Base-by-base conservation (phyloP, 2,888 invertebrate species). In the Clunio marinus region DNA sequence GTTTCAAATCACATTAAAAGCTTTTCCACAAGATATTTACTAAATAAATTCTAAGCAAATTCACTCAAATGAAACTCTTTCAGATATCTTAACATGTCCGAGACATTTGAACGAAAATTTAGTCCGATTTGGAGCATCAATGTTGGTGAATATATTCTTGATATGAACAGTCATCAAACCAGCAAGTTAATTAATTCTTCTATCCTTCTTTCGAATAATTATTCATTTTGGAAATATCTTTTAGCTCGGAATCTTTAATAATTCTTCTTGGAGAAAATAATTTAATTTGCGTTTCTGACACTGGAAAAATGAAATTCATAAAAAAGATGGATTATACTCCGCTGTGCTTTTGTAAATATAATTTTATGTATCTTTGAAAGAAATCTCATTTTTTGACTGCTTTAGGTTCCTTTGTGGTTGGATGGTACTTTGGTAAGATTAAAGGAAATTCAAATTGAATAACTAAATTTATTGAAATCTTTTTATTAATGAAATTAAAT, bases 261-360 rank as follows among this genome's bases (percentile, higher is more conserved):
- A 77, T 93, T 70, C 85, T 93, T 27, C 80, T 96, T 69, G 94
- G 93, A 37, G 94, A 96, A 77, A 84, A 88, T 72, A 89, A 90
- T 78, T 81, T 96, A 15, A 93, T 87, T 74, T 89, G 88, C 75
- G 81, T 93, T 71, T 86, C 85, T 72, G 92, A 92, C 73, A 86
- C 84, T 73, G 96, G 95, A 7, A 84, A 86, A 67, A 79, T 95
- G 72, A 88, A 87, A 74, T 93, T 88, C 75, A 88, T 89, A 80
- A 89, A 93, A 74, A 88, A 89, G 75, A 83, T 96, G 71, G 93
- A 95, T 74, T 96, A 86, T 79, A 86, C 86, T 70, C 90, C 95
- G 0, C 81, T 87, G 70, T 91, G 89, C 74, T 89, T 89, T 75
- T 81, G 82, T 73, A 55, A 63, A 22, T 35, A 51, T 32, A 32